phyloP scores from a whole-genome alignment of 30 jellyfish, hydroid and myxozoan genomes.

The Morbakka virulenta region DNA sequence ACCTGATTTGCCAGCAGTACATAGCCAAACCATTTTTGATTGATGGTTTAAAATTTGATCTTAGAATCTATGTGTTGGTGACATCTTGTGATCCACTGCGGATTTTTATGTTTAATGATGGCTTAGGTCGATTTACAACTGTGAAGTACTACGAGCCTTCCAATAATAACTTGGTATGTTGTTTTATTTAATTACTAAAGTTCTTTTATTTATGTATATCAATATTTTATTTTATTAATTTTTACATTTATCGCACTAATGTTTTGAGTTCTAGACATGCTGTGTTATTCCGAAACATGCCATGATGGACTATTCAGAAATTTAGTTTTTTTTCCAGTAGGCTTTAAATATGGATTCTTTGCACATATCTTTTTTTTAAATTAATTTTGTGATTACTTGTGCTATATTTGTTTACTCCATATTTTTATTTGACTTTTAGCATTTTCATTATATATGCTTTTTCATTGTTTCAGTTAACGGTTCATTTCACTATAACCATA shows the following conservation, averaged over 20 bases:
- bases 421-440: no score
- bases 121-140: slow-evolving; percentile 95
- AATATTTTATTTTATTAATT: neutral
- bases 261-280: no score
- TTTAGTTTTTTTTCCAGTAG: no score
- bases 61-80: slow-evolving; percentile 85
- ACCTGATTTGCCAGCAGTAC: slow-evolving; percentile 94
- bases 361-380: no score
- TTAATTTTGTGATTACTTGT: no score
- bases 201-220: neutral
- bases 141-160: slow-evolving; percentile 74
- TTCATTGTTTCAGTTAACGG: no score
- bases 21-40: slow-evolving; percentile 85
- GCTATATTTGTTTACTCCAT: no score
- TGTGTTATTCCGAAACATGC: no score
- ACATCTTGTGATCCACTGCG: slow-evolving; percentile 96
- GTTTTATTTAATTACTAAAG: neutral
- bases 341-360: no score
- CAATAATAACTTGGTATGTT: slow-evolving; percentile 65
- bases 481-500: no score
- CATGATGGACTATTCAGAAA: no score
- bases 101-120: slow-evolving; percentile 77
- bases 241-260: neutral
- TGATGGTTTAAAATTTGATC: slow-evolving; percentile 94
- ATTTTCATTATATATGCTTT: no score